These are phyloP conservation scores for Chymomyza fuscimana DNA, from an alignment of 2,888 invertebrate genomes.

Conservation along the genomic window DNA sequence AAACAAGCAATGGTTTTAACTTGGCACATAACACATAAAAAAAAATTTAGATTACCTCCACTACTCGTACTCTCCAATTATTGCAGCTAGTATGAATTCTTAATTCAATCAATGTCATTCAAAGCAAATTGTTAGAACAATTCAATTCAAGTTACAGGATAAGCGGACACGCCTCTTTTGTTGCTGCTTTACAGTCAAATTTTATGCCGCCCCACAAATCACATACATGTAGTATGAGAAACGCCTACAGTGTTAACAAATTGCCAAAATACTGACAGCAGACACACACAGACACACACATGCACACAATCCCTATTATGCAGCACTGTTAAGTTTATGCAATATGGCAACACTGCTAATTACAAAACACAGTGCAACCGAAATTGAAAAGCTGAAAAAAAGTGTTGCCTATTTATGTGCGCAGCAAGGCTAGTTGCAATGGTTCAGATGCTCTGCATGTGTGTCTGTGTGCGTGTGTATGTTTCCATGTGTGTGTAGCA, in stretches of 20 bases:
- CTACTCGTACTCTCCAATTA: too few relatives aligned
- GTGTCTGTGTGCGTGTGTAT: conserved; percentile 3
- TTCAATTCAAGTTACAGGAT: neutral
- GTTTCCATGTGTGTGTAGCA: conserved; percentile 36
- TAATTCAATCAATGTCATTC: neutral
- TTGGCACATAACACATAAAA: too few relatives aligned
- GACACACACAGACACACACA: neutral
- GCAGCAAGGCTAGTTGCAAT: conserved; percentile 28
- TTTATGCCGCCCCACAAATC: neutral
- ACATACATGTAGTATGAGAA: neutral
- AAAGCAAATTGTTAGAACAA: neutral
- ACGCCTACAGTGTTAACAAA: conserved; percentile 1
- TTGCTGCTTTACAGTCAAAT: neutral
- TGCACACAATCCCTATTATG: neutral
- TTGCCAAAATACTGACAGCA: neutral
- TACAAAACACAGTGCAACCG: conserved; percentile 22
- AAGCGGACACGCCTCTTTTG: neutral
- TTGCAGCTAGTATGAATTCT: too few relatives aligned
- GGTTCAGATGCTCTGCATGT: neutral
- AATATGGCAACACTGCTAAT: neutral
- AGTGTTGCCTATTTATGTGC: conserved; percentile 49
- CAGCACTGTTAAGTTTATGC: neutral
- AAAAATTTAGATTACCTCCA: too few relatives aligned
- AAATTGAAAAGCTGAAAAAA: conserved; percentile 33
- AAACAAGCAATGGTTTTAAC: too few relatives aligned